Percentiles rank a stretch among this genome's conserved stretches.
These are phyloP conservation scores for Micromesistius poutassou DNA, from an alignment of 2,797 vertebrate species.

Conservation along the genomic window DNA sequence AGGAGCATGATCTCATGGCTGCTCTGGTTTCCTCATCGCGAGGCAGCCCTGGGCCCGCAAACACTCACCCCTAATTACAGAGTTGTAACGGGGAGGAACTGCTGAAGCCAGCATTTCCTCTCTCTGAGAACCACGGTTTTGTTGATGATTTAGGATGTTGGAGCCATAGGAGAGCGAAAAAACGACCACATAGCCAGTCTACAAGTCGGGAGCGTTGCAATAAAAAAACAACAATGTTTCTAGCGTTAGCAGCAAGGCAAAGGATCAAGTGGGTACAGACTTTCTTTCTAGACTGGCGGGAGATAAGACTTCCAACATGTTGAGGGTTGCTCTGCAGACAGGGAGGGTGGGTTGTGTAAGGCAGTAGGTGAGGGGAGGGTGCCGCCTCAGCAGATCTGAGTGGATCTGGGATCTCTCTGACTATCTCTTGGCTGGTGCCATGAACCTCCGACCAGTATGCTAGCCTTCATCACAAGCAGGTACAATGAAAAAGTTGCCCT, in stretches of 20 bases:
- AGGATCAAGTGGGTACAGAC: neutral
- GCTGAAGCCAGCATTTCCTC: conserved; percentile 71
- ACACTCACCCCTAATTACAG: conserved; percentile 63
- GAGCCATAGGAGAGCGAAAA: conserved; percentile 1
- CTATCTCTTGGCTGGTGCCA: neutral
- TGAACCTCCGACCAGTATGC: neutral
- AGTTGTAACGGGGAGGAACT: conserved; percentile 63
- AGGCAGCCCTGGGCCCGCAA: conserved; percentile 58
- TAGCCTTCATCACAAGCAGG: neutral
- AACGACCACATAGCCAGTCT: neutral
- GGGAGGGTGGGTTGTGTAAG: conserved; percentile 13
- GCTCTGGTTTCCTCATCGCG: conserved; percentile 73
- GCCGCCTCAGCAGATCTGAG: neutral
- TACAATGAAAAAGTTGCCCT: neutral
- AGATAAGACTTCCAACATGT: conserved; percentile 4
- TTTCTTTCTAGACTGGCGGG: neutral
- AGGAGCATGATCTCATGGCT: conserved; percentile 53
- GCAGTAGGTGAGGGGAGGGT: conserved; percentile 14
- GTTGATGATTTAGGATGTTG: conserved; percentile 25
- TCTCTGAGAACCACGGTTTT: conserved; percentile 32
- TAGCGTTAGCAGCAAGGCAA: neutral
- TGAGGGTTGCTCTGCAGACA: neutral
- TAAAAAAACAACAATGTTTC: neutral
- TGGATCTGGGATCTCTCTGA: too few relatives aligned
- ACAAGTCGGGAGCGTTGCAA: neutral